phyloP scores from a whole-genome alignment of 2,888 invertebrate species.

The Pteria penguin region DNA sequence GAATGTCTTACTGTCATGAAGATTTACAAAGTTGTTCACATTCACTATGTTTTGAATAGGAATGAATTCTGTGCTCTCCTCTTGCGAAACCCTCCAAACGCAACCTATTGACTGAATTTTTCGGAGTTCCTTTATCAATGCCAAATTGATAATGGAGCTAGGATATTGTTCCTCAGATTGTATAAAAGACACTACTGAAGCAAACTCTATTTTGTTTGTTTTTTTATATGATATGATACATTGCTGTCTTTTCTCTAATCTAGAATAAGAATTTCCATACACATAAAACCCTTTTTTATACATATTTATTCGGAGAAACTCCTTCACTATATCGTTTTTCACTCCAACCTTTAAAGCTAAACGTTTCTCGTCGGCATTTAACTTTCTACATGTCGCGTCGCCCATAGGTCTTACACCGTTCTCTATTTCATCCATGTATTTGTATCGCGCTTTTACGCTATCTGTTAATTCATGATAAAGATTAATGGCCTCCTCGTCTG shows the following conservation, averaged over 20 bases:
- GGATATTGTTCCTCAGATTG: conserved; percentile 17
- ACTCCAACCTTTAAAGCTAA: conserved; percentile 11
- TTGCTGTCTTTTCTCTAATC: conserved; percentile 25
- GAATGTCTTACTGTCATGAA: neutral
- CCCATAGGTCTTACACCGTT: conserved; percentile 16
- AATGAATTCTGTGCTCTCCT: conserved; percentile 5
- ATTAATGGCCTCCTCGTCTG: conserved; percentile 1
- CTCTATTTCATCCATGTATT: conserved; percentile 15
- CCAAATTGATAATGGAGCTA: neutral
- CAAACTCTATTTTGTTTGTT: neutral
- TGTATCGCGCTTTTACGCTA: conserved; percentile 7
- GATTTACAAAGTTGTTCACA: conserved; percentile 25
- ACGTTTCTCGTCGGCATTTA: neutral
- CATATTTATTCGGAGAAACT: conserved; percentile 18
- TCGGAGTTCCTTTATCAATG: neutral
- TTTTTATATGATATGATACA: neutral
- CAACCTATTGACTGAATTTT: conserved; percentile 5
- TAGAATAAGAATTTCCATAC: neutral
- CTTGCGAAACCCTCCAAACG: conserved; percentile 14
- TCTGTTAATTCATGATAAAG: conserved; percentile 17
- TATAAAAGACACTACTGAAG: conserved; percentile 1
- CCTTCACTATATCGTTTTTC: conserved; percentile 6
- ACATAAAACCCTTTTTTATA: conserved; percentile 25
- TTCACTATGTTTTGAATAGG: conserved; percentile 18
- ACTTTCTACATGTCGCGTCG: neutral